phyloP scores from a whole-genome alignment of 2,113 vertebrate species.

The Mirounga angustirostris region DNA sequence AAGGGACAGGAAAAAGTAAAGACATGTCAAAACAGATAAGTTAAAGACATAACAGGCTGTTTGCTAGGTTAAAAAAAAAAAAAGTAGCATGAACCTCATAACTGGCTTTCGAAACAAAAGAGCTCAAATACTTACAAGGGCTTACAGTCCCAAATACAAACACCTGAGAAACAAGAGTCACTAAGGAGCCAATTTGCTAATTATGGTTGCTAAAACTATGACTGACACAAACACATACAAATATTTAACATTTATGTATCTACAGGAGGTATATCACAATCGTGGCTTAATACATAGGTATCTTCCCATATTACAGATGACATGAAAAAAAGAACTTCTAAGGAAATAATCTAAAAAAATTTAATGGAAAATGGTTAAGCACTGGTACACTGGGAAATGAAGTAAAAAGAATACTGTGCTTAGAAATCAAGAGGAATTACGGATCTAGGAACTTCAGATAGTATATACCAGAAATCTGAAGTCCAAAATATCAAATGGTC shows the following conservation, averaged over 20 bases:
- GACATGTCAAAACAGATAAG: not conserved
- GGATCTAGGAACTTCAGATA: conserved; percentile 20
- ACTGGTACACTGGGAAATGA: not conserved
- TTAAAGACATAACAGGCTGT: conserved; percentile 25
- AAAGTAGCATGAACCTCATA: not conserved
- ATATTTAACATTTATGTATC: not conserved
- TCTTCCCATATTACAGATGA: not conserved
- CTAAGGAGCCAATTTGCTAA: not conserved
- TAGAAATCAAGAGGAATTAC: conserved; percentile 35
- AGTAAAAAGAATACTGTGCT: not conserved
- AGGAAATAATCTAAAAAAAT: conserved; percentile 38
- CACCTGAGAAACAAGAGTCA: conserved; percentile 10
- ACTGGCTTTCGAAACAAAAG: conserved; percentile 18
- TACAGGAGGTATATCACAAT: not conserved
- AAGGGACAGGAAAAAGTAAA: conserved; percentile 60
- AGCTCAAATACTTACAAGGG: not conserved
- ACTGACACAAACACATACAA: not conserved
- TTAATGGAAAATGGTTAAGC: conserved; percentile 40
- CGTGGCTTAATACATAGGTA: not conserved
- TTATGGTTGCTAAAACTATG: not conserved
- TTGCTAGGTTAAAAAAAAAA: not conserved
- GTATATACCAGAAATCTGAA: not conserved
- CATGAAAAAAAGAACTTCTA: not conserved
- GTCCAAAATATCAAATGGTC: conserved; percentile 1
- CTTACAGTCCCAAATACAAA: conserved; percentile 2